Evolutionary conservation across 2,797 vertebrate genomes (phyloP).

Genomic region (Sparus aurata): DNA sequence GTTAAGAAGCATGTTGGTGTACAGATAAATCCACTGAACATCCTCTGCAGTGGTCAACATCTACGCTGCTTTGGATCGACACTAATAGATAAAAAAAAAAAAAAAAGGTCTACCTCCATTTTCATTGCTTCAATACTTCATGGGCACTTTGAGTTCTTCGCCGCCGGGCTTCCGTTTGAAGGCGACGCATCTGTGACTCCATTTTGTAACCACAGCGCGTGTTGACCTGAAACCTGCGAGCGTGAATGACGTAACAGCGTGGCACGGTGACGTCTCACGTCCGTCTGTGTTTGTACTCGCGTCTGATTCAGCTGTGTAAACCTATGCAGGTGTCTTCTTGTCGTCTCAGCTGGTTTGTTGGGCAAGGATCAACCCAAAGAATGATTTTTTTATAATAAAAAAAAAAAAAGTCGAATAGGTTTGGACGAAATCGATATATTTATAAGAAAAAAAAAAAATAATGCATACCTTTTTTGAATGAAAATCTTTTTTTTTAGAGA

Average conservation of each 20-base stretch:
- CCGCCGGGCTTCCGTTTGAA: constrained; percentile 74
- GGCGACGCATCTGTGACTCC: constrained; percentile 55
- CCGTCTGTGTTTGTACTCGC: constrained; percentile 47
- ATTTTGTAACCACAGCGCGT: constrained; percentile 20
- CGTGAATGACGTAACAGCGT: constrained; percentile 30
- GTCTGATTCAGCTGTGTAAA: constrained; percentile 76
- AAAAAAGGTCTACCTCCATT: constrained; percentile 78
- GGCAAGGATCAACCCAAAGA: constrained; percentile 87
- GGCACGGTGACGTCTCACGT: constrained; percentile 61
- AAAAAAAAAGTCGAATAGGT: constrained; percentile 66
- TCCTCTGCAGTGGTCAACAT: constrained; percentile 35
- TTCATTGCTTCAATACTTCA: constrained; percentile 71
- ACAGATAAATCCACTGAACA: not conserved
- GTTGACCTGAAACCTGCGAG: constrained; percentile 42
- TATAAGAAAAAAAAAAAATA: constrained; percentile 82
- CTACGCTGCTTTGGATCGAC: constrained; percentile 35
- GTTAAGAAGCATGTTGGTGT: not conserved
- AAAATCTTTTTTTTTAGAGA: constrained; percentile 79
- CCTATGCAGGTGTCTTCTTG: constrained; percentile 86
- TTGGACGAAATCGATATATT: constrained; percentile 84
- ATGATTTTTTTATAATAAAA: constrained; percentile 72
- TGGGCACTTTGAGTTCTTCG: constrained; percentile 70
- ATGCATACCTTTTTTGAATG: constrained; percentile 76
- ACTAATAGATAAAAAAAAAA: not conserved
- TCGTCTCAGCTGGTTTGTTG: constrained; percentile 79